Evolutionary conservation across 2,797 vertebrate genomes (phyloP), one percentile per base, ranked within the genome.

Genomic region (Enteromius anoplus): DNA sequence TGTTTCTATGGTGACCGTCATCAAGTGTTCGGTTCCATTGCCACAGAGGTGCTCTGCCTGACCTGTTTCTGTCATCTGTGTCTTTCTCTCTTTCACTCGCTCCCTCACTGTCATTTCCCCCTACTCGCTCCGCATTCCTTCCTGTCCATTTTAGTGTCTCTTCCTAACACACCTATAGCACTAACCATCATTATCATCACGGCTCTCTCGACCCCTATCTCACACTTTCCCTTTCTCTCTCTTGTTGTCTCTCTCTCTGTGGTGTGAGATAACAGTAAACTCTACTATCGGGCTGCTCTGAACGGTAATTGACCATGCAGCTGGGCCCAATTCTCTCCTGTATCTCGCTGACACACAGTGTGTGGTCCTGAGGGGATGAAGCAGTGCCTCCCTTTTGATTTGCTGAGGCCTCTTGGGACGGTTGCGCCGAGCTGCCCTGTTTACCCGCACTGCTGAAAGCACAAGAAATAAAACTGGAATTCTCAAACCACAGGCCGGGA

Each of bases 1-100:
- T 91, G 95, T 96, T 95, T 94, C 94, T 95, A 96, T 96, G 94
- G 95, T 93, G 94, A 96, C 94, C 93, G 92, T 88, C 92, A 94
- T 94, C 90, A 92, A 93, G 91, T 89, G 91, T 83, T 83, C 76
- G 64, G 88, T 91, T 85, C 76, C 64, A 80, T 86, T 87, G 76
- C 81, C 73, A 73, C 82, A 70, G 86, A 86, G 87, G 84, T 88
- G 87, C 87, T 81, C 88, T 84, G 79, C 75, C 60, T 83, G 88
- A 88, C 88, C 88, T 85, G 88, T 77, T 89, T 88, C 88, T 88
- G 85, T 89, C 87, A 88, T 88, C 80, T 86, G 76, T 83, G 76
- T 83, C 40, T 66, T 69, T 84, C 85, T 84, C 71, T 73, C 77
- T 66, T 64, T 87, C 64, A 58, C 69, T 40, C 55, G 26, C 75